These are phyloP conservation scores for Anguilla megastoma DNA, from an alignment of 2,797 vertebrate genomes.

Conservation along the genomic window DNA sequence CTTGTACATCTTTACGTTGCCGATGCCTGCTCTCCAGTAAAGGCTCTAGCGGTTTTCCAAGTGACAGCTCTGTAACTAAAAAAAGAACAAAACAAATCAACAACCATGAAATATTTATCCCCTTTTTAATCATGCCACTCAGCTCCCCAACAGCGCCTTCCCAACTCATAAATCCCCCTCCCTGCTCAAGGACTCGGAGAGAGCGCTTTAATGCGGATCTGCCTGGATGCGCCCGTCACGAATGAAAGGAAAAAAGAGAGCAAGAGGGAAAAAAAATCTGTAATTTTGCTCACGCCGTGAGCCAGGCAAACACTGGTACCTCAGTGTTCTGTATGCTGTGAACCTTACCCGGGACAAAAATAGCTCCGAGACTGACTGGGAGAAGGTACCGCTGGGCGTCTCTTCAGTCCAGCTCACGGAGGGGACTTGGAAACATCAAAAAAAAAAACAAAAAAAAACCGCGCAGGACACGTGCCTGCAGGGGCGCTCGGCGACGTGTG, in stretches of 20 bases:
- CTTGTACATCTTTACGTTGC: slow-evolving; percentile 1
- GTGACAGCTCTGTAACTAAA: not conserved
- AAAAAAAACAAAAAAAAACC: not conserved
- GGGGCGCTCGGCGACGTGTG: not conserved
- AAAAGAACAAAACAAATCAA: slow-evolving; percentile 9
- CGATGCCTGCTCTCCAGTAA: not conserved
- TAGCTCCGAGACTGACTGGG: not conserved
- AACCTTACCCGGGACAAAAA: not conserved
- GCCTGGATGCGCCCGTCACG: not conserved
- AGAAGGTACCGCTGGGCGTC: not conserved
- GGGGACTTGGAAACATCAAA: not conserved
- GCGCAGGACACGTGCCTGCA: not conserved
- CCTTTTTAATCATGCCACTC: slow-evolving; percentile 1
- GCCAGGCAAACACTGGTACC: not conserved
- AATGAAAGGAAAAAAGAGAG: not conserved
- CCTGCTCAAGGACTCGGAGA: not conserved
- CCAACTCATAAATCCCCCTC: slow-evolving; percentile 1
- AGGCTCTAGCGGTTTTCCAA: not conserved
- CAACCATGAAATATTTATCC: not conserved
- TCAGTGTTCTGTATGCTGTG: not conserved
- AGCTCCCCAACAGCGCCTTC: not conserved
- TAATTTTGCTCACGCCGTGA: not conserved
- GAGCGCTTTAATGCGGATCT: not conserved
- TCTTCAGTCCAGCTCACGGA: not conserved
- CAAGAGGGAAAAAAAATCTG: not conserved